A percentile compares a stretch with the other conserved stretches of the same genome.
phyloP scores from a whole-genome alignment of 2,888 invertebrate genomes.

The Apeira syringaria region DNA sequence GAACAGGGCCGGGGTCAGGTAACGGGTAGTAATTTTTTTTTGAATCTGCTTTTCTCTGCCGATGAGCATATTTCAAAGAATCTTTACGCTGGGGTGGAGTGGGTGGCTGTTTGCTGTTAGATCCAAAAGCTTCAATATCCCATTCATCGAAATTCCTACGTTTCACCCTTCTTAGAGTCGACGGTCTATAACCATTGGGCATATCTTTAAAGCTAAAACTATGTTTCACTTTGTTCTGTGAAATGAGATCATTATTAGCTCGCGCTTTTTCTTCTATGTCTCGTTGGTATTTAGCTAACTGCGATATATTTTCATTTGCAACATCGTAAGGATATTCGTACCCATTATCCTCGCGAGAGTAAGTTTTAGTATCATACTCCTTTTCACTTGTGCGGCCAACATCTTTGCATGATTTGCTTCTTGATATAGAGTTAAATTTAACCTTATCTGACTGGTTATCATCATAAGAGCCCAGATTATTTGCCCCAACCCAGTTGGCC shows the following conservation, averaged over 20 bases:
- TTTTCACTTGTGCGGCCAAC: constrained; percentile 62
- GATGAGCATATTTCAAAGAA: constrained; percentile 78
- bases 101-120: constrained; percentile 66
- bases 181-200: constrained; percentile 85
- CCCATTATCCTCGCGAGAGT: constrained; percentile 59
- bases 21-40: constrained; percentile 69
- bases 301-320: constrained; percentile 74
- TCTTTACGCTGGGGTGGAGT: constrained; percentile 74
- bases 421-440: constrained; percentile 75
- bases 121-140: constrained; percentile 76
- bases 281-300: constrained; percentile 86
- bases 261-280: constrained; percentile 80
- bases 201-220: constrained; percentile 85
- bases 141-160: constrained; percentile 83
- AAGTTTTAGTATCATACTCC: constrained; percentile 56
- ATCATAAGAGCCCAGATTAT: constrained; percentile 74
- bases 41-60: constrained; percentile 74
- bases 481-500: constrained; percentile 92
- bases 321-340: constrained; percentile 57
- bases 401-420: constrained; percentile 78
- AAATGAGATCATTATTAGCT: constrained; percentile 79
- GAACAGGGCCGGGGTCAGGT: constrained; percentile 75
- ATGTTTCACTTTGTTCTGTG: constrained; percentile 77
- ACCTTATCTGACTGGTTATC: constrained; percentile 54
- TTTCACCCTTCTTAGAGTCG: constrained; percentile 81